Evolutionary conservation across 2,888 invertebrate genomes (phyloP).

Genomic region (Odontomyia ornata): DNA sequence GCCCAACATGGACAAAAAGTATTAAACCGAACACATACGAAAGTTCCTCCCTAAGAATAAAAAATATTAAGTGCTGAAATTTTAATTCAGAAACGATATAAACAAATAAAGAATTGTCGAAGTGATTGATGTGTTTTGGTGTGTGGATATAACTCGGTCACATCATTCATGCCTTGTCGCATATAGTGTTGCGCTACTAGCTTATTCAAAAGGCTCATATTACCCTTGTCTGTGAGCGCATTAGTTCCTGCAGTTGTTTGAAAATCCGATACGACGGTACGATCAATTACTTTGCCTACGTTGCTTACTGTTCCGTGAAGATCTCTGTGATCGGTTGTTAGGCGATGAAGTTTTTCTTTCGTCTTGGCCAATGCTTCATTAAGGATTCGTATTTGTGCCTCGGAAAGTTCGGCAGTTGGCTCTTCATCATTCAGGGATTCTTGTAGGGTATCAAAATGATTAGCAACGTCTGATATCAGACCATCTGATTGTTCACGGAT

Average conservation of each 20-base stretch:
- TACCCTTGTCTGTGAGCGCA: conserved; percentile 72
- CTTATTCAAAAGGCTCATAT: conserved; percentile 78
- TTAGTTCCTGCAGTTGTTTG: conserved; percentile 85
- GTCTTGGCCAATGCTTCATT: conserved; percentile 80
- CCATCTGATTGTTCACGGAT: conserved; percentile 60
- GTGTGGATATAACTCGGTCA: too few relatives aligned
- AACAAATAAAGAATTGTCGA: too few relatives aligned
- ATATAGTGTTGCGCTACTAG: conserved; percentile 96
- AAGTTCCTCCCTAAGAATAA: too few relatives aligned
- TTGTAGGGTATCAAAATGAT: conserved; percentile 58
- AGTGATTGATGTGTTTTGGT: too few relatives aligned
- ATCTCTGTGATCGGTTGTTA: conserved; percentile 86
- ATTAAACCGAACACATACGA: too few relatives aligned
- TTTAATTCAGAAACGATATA: too few relatives aligned
- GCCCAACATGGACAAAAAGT: too few relatives aligned
- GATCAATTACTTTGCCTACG: conserved; percentile 96
- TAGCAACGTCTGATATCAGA: conserved; percentile 60
- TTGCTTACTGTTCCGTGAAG: conserved; percentile 82
- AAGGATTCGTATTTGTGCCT: conserved; percentile 76
- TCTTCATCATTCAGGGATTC: conserved; percentile 64
- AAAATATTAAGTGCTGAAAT: too few relatives aligned
- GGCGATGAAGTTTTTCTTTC: conserved; percentile 81
- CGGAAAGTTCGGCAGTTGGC: conserved; percentile 72
- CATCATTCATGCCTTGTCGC: conserved; percentile 92
- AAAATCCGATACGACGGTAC: conserved; percentile 93